Base-by-base conservation (phyloP, 2,888 invertebrate species). In the Sicus ferrugineus region DNA sequence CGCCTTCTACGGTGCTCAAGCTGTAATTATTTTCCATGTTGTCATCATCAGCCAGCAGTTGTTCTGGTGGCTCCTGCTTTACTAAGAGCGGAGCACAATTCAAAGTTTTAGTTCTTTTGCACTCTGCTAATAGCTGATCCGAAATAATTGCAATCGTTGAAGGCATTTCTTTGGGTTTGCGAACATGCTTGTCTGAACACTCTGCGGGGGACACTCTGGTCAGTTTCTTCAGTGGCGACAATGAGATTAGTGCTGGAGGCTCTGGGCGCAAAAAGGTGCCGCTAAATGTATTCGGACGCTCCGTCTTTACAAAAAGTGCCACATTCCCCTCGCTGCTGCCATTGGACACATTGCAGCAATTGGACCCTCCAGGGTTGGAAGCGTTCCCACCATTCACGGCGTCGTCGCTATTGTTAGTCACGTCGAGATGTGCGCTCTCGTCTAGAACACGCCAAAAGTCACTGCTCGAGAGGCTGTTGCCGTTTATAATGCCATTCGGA, bases 371-470 rank as follows among this genome's bases (percentile, higher is more conserved):
- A n/a, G n/a, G 14, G 11, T 19, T 23, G 31, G 48, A 26, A 6
- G 9, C 16, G 11, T 31, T 42, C 2, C 4, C 30, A 7, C 23
- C 21, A 16, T 54, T 23, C 48, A 23, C 34, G 7, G 48, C 61
- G 28, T 42, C 64, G 1, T 75, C 75, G 9, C 38, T 42, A 64
- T 75, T 75, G 7, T 76, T 77, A 3, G 77, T 69, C 21, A 78
- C 63, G 54, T 78, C 77, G 4, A 81, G 69, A 26, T 83, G 83
- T 3, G 84, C 83, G 62, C 80, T 83, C 67, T 84, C 84, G 70
- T 84, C 82, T 3, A 84, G 75, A 1, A 81, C 84, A 28, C 83
- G 79, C 85, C 85, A 84, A 74, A 84, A 84, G 63, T 85, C 84
- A 1, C 82, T 80, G 0, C 84, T 83, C 0, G 84, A 83, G 0